Percentiles rank a stretch among this genome's conserved stretches.
These are phyloP conservation scores for Phortica okadai DNA, from an alignment of 2,888 invertebrate genomes.

Conservation along the genomic window DNA sequence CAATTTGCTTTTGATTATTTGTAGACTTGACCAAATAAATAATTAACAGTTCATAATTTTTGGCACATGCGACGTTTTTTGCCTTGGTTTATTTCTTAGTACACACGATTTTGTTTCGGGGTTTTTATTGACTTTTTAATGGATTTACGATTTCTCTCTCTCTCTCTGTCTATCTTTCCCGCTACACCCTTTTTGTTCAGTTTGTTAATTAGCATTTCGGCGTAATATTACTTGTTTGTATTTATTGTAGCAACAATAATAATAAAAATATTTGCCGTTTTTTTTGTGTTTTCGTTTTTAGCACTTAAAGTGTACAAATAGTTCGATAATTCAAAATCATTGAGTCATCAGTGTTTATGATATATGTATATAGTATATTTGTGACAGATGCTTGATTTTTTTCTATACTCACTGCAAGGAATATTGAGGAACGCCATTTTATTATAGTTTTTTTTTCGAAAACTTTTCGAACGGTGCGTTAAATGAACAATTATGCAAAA, in stretches of 20 bases:
- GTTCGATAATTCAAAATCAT: neutral
- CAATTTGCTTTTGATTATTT: neutral
- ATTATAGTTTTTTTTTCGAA: neutral
- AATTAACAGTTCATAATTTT: neutral
- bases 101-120: conserved; percentile 7
- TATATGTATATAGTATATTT: no score
- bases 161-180: neutral
- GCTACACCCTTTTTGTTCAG: neutral
- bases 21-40: neutral
- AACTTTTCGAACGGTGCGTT: no score
- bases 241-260: neutral
- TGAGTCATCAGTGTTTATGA: no score
- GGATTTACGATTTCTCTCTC: conserved; percentile 16
- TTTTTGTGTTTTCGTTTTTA: conserved; percentile 11
- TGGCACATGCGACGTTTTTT: neutral
- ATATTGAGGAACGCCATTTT: conserved; percentile 53
- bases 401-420: conserved; percentile 53
- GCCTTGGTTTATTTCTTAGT: neutral
- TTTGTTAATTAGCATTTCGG: conserved; percentile 7
- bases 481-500: no score
- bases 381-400: no score
- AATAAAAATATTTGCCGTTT: neutral
- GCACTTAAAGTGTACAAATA: neutral
- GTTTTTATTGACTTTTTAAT: conserved; percentile 14
- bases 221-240: conserved; percentile 1